A percentile compares a stretch with the other conserved stretches of the same genome.
phyloP scores from a whole-genome alignment of 2,113 vertebrate genomes.

The Micromys minutus region DNA sequence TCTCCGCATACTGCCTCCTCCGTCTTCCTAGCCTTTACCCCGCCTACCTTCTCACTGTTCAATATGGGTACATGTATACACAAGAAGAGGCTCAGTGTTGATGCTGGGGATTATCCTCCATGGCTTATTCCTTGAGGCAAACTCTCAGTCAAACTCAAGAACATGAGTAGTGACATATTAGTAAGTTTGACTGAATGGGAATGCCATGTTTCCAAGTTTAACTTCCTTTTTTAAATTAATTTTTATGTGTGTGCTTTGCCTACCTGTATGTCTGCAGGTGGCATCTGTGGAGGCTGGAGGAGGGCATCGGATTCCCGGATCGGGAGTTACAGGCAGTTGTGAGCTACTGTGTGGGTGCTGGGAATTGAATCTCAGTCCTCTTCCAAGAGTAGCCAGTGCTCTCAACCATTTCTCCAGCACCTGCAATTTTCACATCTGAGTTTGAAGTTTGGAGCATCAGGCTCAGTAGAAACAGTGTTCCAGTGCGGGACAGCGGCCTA shows the following conservation, averaged over 20 bases:
- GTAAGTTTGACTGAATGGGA: slow-evolving; percentile 21
- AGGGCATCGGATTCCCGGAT: not conserved
- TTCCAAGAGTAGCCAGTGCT: not conserved
- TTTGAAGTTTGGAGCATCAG: slow-evolving; percentile 19
- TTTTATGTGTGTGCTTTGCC: not conserved
- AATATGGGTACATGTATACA: too few species aligned
- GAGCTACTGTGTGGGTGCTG: not conserved
- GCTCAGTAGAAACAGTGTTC: slow-evolving; percentile 13
- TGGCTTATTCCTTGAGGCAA: not conserved
- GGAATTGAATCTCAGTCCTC: not conserved
- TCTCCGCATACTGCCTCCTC: too few species aligned
- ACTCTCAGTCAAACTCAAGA: not conserved
- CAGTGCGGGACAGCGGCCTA: not conserved
- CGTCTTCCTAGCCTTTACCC: too few species aligned
- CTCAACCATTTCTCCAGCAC: not conserved
- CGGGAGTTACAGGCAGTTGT: not conserved
- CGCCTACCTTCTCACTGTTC: too few species aligned
- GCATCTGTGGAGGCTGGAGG: not conserved
- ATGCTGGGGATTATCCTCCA: not conserved
- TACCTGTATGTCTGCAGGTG: not conserved
- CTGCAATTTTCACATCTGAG: not conserved
- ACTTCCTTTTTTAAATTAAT: not conserved
- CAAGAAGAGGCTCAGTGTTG: not conserved
- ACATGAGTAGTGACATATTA: not conserved
- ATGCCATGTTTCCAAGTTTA: not conserved